Conservation (phyloP, 2,797 vertebrate genomes). For the Arctocebus calabarensis region DNA sequence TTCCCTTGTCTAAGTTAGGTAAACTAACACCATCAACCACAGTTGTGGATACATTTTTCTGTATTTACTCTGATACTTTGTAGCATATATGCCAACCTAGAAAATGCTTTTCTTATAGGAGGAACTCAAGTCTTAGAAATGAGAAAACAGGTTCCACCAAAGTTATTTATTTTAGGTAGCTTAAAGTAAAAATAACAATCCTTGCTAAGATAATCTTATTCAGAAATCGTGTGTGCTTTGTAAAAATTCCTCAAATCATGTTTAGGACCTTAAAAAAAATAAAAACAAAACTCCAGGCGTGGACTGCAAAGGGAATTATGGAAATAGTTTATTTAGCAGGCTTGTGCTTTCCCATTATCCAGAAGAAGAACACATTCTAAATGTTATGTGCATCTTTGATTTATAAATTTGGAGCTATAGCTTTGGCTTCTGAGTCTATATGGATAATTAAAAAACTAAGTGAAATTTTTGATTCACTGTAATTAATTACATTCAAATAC, state of each 20-base stretch:
- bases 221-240: background rate
- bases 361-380: background rate
- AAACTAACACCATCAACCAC: background rate
- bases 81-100: background rate
- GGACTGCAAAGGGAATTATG: background rate
- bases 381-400: background rate
- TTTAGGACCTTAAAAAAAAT: background rate
- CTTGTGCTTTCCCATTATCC: background rate
- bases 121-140: slow-evolving; percentile 21
- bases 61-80: background rate
- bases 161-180: background rate
- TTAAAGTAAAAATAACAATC: slow-evolving; percentile 47
- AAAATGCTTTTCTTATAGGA: background rate
- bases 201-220: background rate
- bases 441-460: slow-evolving; percentile 64
- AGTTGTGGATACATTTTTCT: background rate
- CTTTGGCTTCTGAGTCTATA: background rate
- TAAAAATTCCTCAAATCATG: slow-evolving; percentile 39
- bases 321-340: background rate
- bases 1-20: background rate
- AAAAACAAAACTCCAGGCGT: background rate
- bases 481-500: slow-evolving; percentile 62
- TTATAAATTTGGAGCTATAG: slow-evolving; percentile 28
- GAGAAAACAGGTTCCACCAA: background rate
- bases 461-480: slow-evolving; percentile 57